phyloP scores from a whole-genome alignment of 23 tunicate species.

The Phallusia fumigata region DNA sequence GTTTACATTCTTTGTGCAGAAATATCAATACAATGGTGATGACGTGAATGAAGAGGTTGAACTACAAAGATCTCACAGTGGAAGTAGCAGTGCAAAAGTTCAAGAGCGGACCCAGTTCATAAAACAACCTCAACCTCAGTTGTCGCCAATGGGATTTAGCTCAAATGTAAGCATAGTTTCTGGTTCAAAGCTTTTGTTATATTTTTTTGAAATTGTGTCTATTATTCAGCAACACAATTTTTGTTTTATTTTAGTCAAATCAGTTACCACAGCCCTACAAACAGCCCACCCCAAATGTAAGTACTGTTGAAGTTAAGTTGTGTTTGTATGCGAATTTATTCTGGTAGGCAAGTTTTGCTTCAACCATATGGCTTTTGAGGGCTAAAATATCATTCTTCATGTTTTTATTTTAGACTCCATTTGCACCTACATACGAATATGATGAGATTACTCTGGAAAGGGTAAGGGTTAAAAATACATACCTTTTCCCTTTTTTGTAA shows the following conservation, averaged over 20 bases:
- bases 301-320: no score
- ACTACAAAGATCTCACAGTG: neutral
- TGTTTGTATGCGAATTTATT: no score
- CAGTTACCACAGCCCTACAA: no score
- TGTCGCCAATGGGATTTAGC: neutral
- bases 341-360: no score
- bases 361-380: no score
- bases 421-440: slow-evolving; percentile 47
- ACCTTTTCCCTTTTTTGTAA: no score
- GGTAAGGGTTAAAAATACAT: slow-evolving; percentile 32
- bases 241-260: no score
- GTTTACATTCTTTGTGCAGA: neutral
- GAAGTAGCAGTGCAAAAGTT: neutral
- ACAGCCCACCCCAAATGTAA: no score
- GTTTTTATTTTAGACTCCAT: neutral
- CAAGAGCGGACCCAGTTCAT: neutral
- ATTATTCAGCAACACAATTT: no score
- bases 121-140: neutral
- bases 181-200: neutral
- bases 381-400: no score
- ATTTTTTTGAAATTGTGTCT: no score
- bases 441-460: slow-evolving; percentile 72
- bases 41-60: neutral
- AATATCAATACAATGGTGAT: slow-evolving; percentile 5
- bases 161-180: neutral